Base-by-base conservation (phyloP, 2,797 vertebrate genomes). In the Neoniphon sammara region DNA sequence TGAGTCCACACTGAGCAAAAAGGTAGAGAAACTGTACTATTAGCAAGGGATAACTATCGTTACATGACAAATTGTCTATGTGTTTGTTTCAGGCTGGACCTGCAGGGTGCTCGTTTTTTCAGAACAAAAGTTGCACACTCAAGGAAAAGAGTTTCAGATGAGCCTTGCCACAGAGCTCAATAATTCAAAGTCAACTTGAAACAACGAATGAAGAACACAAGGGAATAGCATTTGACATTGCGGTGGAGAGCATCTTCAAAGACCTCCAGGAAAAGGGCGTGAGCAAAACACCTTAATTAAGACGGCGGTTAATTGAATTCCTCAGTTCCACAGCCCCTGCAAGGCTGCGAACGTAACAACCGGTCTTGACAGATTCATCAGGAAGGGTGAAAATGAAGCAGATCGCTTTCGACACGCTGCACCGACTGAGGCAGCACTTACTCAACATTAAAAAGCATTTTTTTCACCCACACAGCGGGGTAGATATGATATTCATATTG, bases 111-210 rank as follows among this genome's bases (percentile, higher is more conserved):
- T 85, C 0, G 87, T 90, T 87, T 88, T 84, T 88, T 87, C 30
- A 56, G 15, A 57, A 55, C 27, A 56, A 49, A 86, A 87, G 82
- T 84, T 82, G 80, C 78, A 83, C 42, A 25, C 53, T 47, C 36
- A 57, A 8, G 63, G 39, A 77, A 76, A 18, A 36, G 66, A 7
- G 36, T 34, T 58, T 49, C 27, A 84, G 80, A 88, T 84, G 84
- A 90, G 85, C 66, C 87, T 78, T 80, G 77, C 78, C 68, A 75
- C 0, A 18, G 64, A 84, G 66, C 74, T 87, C 75, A 88, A 88
- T 91, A 88, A 88, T 90, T 91, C 82, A 88, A 81, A 84, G 85
- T 87, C 80, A 85, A 89, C 75, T 83, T 80, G 56, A 85, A 82
- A 83, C 44, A 73, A 68, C 36, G 20, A 73, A 74, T 75, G 75